Conservation (phyloP, 2,888 invertebrate species). For the Mythimna lalbum region DNA sequence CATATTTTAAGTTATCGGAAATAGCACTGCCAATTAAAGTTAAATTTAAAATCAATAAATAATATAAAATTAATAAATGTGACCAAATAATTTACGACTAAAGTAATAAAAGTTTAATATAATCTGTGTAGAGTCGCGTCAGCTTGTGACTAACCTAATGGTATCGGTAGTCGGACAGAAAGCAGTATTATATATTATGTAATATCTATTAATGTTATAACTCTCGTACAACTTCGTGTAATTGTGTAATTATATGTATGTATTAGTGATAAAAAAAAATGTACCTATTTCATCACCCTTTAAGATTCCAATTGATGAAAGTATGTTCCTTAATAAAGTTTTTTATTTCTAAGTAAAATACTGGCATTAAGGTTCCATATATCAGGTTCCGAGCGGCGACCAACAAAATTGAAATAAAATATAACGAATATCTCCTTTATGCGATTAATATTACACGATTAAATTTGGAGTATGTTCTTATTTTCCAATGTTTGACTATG, state of each 20-base stretch:
- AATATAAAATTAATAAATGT: no score
- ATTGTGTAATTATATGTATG: conserved; percentile 69
- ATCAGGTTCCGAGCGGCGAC: conserved; percentile 65
- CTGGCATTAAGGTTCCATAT: conserved; percentile 83
- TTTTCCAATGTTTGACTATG: conserved; percentile 80
- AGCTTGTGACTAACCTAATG: conserved; percentile 9
- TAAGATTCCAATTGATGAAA: conserved; percentile 69
- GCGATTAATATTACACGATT: conserved; percentile 61
- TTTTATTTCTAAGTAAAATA: conserved; percentile 87
- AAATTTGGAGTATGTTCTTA: conserved; percentile 74
- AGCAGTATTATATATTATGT: conserved; percentile 53
- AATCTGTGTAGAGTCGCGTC: conserved; percentile 6
- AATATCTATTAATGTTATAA: conserved; percentile 62
- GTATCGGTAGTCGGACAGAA: conserved; percentile 15
- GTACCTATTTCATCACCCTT: conserved; percentile 65
- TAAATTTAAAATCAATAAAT: not conserved
- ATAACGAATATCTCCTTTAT: conserved; percentile 57
- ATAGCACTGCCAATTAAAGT: conserved; percentile 18
- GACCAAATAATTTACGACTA: conserved; percentile 2
- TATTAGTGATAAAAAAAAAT: conserved; percentile 64
- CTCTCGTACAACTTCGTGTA: conserved; percentile 68
- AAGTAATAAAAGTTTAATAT: not conserved
- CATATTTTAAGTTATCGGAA: conserved; percentile 4
- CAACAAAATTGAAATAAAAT: conserved; percentile 56
- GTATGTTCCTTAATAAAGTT: conserved; percentile 87